Base-by-base conservation (phyloP, 2,888 invertebrate species). In the Conops quadrifasciatus region DNA sequence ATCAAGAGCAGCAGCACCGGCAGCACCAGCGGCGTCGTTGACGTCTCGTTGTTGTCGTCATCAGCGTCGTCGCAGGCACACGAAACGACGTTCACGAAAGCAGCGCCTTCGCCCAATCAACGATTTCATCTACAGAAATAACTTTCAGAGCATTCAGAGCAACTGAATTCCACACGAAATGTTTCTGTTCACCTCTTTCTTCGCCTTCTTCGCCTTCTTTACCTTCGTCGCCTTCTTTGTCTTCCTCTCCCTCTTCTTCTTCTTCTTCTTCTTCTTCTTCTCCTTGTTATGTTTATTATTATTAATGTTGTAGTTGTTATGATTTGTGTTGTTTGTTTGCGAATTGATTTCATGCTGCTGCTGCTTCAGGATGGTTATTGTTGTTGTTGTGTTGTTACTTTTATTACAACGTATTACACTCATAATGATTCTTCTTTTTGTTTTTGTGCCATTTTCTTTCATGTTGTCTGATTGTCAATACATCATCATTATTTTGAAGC, bases 41-140 rank as follows among this genome's bases (percentile, higher is more conserved):
- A 28, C 19, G 56, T 28, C 26, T 47, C 24, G 47, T 21, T 24
- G 47, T 47, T 45, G n/a, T 19, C 21, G 45, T 19, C 24, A 36
- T 36, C 9, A 9, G 4, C 9, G 36, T 36, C 9, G 36, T 36
- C 9, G 36, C 36, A 9, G 9, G 36, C 9, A 9, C 4, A 36
- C 36, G 36, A 36, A 7, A 9, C 21, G 66, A 53, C 53, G 36
- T 16, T 16, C 26, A 28, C 51, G 51, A 65, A 47, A 24, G 47
- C 26, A 26, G 30, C 13, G 47, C 49, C 19, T 26, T 49, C 30
- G 47, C 21, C 49, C 60, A 68, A 62, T 68, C 68, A 62, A 51
- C 51, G 49, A 28, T 62, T 68, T 68, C 68, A 68, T 68, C 68
- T 68, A 67, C 67, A 66, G 43, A 66, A 66, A 66, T 66, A 53